Evolutionary conservation across 2,797 vertebrate genomes (phyloP), one percentile per base, ranked within the genome.

Genomic region (Sciaenops ocellatus): DNA sequence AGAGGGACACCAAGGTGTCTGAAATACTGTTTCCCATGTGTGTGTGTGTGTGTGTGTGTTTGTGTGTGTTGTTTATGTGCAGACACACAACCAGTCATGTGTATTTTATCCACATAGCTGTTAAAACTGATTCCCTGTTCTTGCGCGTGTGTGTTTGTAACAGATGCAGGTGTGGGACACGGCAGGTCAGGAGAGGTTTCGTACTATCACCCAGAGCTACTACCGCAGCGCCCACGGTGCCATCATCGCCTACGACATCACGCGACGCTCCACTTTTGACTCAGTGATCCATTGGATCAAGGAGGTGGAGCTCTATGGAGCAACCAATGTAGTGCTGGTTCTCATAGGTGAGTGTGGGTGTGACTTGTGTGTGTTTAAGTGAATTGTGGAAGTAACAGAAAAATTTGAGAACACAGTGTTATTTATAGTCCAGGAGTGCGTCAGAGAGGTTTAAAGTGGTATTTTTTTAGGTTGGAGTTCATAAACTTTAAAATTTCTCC

Each of bases 111-210:
- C 13, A 46, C 38, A 6, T 12, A 20, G 5, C 15, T 24, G 18
- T 22, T 64, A 17, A n/a, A 38, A 26, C 22, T 30, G 15, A 59
- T 57, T 12, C 11, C 38, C n/a, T 54, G 12, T 41, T 17, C 9
- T 15, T 50, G 24, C 52, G 78, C 88, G n/a, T 71, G 16, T 86
- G 52, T 73, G 66, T 38, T 2, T 70, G 26, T 48, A 57, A 12
- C 94, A 99, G 97, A 96, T 98, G 87, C 97, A 99, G 85, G 97
- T 98, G 59, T 99, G 97, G 98, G 98, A 98, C 94, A 98, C 97
- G 0, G 97, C 97, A 0, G 97, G 98, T 7, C 97, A 98, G 89
- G 98, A 98, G 93, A 95, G 97, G 66, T 98, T 98, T 88, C 96
- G 96, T 20, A 98, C 97, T 3, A 99, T 98, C 94, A 98, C 97